Conservation (phyloP, 2,888 invertebrate genomes). For the Ptychoptera contaminata region DNA sequence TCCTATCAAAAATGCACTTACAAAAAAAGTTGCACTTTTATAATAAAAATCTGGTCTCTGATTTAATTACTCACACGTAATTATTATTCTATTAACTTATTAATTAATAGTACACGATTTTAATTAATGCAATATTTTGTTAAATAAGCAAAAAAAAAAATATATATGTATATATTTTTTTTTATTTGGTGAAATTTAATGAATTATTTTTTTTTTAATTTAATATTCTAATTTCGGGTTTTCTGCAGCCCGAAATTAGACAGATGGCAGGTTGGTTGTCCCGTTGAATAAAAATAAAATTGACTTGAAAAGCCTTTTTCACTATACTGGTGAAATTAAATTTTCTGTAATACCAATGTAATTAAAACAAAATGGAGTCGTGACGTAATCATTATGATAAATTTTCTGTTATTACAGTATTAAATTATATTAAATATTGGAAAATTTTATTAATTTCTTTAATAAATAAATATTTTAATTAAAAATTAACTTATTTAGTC, state of each 20-base stretch:
- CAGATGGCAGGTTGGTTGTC: conserved; percentile 2
- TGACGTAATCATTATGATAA: neutral
- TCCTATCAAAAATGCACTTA: too few relatives aligned
- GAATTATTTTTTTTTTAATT: neutral
- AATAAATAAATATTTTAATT: too few relatives aligned
- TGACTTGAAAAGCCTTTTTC: neutral
- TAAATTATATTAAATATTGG: too few relatives aligned
- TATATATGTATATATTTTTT: neutral
- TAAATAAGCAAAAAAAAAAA: conserved; percentile 1
- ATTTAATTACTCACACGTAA: too few relatives aligned
- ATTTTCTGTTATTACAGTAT: neutral
- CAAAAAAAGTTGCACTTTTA: neutral
- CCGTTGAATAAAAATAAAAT: conserved; percentile 2
- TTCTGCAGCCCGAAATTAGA: conserved; percentile 4
- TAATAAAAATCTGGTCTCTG: neutral
- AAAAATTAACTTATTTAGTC: too few relatives aligned
- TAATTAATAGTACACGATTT: neutral
- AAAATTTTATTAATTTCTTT: too few relatives aligned
- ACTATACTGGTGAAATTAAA: too few relatives aligned
- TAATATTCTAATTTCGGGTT: conserved; percentile 4
- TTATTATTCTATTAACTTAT: neutral
- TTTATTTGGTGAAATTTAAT: neutral
- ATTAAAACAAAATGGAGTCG: neutral
- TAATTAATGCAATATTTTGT: conserved; percentile 14
- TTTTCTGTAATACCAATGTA: neutral